Evolutionary conservation across 2,113 vertebrate species (phyloP), one percentile per base, ranked within the genome.

Genomic region (Athene noctua): DNA sequence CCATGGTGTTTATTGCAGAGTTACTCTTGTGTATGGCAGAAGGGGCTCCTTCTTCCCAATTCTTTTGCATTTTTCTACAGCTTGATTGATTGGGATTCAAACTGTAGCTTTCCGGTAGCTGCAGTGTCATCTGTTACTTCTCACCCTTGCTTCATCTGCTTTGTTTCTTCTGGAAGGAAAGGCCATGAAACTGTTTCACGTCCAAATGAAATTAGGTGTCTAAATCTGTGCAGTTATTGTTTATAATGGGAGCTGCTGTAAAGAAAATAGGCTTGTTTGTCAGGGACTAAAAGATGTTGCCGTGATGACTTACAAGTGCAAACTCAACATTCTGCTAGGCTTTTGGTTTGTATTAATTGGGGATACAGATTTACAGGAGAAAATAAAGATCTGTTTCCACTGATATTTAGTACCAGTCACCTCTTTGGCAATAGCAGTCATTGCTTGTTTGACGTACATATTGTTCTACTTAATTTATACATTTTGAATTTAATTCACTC

Each of bases 261-360:
- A 89, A 91, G 81, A 82, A 86, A 94, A 81, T 30, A 54, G 65
- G 20, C 27, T 18, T 36, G 44, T 80, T 84, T 91, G 22, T 80
- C 61, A 67, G n/a, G n/a, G 19, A 18, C 11, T 57, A 54, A 68
- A 89, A 84, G 52, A 29, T 47, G 7, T 11, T 90, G 26, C 36
- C 40, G 22, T 4, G 1, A 32, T 52, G 55, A 44, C 88, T 94
- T 95, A 85, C 19, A 88, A 70, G 22, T 44, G 12, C 0, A 3
- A 58, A 68, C 13, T 71, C 40, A 54, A 11, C 32, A 42, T 71
- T 88, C 38, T 90, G 36, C 46, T 67, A 51, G 68, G 34, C 17
- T 91, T 92, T 95, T 71, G n/a, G 34, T 80, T 80, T 81, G 22
- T 51, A 52, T 88, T 95, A 88, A 81, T 91, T 78, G 81, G 20